Conservation (phyloP, 2,888 invertebrate species). For the Hemistola chrysoprasaria region DNA sequence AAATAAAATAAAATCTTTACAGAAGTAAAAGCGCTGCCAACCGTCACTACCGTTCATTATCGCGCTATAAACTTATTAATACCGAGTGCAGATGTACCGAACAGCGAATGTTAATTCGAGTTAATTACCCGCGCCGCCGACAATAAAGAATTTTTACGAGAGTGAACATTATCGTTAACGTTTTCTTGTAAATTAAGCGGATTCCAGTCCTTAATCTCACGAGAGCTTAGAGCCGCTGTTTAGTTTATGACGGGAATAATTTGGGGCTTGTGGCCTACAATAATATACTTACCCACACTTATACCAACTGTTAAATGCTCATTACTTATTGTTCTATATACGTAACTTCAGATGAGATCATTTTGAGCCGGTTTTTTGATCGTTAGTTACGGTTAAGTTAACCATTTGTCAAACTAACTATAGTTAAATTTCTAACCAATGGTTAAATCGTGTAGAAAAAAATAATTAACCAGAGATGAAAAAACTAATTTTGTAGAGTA, state of each 20-base stretch:
- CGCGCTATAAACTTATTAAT: slow-evolving; percentile 66
- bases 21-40: slow-evolving; percentile 8
- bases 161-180: slow-evolving; percentile 61
- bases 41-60: slow-evolving; percentile 47
- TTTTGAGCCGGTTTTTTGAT: no score
- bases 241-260: slow-evolving; percentile 16
- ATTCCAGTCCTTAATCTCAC: slow-evolving; percentile 40
- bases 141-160: slow-evolving; percentile 70
- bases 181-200: slow-evolving; percentile 66
- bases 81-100: slow-evolving; percentile 60
- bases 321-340: no score
- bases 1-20: no score
- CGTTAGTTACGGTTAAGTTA: no score
- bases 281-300: no score
- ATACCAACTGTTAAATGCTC: no score
- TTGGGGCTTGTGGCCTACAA: slow-evolving; percentile 7
- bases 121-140: slow-evolving; percentile 64
- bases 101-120: slow-evolving; percentile 67
- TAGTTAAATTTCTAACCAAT: no score
- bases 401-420: no score
- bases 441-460: no score
- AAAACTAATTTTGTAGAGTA: no score
- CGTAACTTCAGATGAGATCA: no score
- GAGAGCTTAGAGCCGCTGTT: slow-evolving; percentile 16
- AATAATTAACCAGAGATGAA: no score